phyloP scores from a whole-genome alignment of 1,140 invertebrate genomes.

The Bombus pyrosoma region DNA sequence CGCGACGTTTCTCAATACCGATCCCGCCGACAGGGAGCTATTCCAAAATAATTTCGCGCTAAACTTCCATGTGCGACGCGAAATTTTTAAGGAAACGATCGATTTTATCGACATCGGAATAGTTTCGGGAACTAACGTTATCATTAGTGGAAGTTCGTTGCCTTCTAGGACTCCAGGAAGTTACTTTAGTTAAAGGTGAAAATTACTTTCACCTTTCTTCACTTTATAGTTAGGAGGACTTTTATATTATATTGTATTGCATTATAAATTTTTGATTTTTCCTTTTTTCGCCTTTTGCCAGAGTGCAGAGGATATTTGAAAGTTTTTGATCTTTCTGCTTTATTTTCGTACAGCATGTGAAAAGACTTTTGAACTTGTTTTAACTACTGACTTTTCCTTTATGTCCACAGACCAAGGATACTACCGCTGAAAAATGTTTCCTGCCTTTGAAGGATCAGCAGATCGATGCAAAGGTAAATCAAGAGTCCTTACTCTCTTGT shows the following conservation, averaged over 20 bases:
- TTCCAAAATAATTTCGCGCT: conserved; percentile 27
- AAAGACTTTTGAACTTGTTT: conserved; percentile 10
- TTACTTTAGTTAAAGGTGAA: neutral
- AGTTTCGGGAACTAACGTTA: neutral
- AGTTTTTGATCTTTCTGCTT: conserved; percentile 1
- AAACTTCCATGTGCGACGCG: neutral
- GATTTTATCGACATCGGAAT: neutral
- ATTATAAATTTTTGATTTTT: neutral
- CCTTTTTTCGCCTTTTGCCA: neutral
- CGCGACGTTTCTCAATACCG: neutral
- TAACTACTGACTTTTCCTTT: conserved; percentile 54
- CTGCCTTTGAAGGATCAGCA: conserved; percentile 60
- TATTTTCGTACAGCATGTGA: neutral
- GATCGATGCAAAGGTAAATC: conserved; percentile 69
- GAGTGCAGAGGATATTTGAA: neutral
- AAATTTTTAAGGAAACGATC: conserved; percentile 23
- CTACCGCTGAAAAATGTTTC: conserved; percentile 59
- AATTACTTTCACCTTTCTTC: too few species aligned
- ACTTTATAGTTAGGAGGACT: too few species aligned
- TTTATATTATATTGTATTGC: neutral
- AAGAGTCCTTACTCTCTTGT: conserved; percentile 45
- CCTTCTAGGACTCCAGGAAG: neutral
- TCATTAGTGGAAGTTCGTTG: neutral
- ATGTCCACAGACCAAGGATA: conserved; percentile 55
- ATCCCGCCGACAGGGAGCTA: neutral